Conservation (phyloP, 2,888 invertebrate species). For the Pandemis heparana region DNA sequence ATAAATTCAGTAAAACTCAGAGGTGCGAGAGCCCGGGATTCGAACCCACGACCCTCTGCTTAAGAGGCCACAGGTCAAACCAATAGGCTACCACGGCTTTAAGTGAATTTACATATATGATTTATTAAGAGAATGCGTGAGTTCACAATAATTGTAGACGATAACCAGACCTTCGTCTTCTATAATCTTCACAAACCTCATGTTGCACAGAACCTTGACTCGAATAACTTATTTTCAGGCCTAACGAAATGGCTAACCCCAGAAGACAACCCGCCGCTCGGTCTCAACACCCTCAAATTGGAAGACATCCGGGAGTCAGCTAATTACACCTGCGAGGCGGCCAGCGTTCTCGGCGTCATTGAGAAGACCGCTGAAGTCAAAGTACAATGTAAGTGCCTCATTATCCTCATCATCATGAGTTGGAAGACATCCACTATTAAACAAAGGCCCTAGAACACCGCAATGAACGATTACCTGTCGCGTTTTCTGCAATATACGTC, state of each 20-base stretch:
- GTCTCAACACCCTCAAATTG: slow-evolving; percentile 94
- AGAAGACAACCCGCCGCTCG: slow-evolving; percentile 94
- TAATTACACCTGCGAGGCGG: slow-evolving; percentile 98
- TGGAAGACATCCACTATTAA: too few relatives aligned
- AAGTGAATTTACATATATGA: too few relatives aligned
- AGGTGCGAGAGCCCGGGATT: too few relatives aligned
- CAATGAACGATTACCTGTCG: too few relatives aligned
- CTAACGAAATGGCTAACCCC: slow-evolving; percentile 93
- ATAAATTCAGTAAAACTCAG: too few relatives aligned
- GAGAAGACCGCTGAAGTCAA: slow-evolving; percentile 95
- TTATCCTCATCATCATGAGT: background rate
- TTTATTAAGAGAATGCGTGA: too few relatives aligned
- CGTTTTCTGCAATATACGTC: background rate
- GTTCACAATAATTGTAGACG: too few relatives aligned
- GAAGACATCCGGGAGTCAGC: slow-evolving; percentile 96
- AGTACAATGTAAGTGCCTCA: slow-evolving; percentile 94
- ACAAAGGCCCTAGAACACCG: too few relatives aligned
- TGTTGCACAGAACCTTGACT: background rate
- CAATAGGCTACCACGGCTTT: too few relatives aligned
- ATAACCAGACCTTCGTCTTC: too few relatives aligned
- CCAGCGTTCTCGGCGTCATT: slow-evolving; percentile 96
- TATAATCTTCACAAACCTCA: background rate
- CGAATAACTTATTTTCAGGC: slow-evolving; percentile 64
- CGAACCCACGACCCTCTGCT: too few relatives aligned
- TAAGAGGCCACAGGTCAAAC: too few relatives aligned